Base-by-base conservation (phyloP, 92 coral and sea anemone species). In the Epizoanthus scotinus region DNA sequence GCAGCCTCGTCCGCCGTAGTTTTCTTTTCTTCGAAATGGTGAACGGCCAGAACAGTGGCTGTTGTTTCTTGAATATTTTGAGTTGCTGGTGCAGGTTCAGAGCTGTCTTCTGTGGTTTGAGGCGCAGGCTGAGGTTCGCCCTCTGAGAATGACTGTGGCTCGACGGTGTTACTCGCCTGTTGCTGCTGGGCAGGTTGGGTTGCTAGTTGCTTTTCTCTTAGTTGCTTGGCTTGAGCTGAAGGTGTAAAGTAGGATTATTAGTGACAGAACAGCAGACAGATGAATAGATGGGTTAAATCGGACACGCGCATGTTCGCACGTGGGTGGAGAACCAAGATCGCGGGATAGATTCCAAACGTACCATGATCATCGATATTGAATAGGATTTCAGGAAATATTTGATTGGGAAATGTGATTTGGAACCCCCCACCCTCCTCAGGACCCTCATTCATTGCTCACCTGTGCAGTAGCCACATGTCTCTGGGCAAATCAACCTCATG, bases 401-500 rank as follows among this genome's bases (percentile, higher is more conserved):
- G n/a, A n/a, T n/a, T n/a, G n/a, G n/a, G n/a, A n/a, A n/a, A n/a
- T n/a, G n/a, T n/a, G n/a, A n/a, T n/a, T n/a, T n/a, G n/a, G n/a
- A n/a, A n/a, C n/a, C n/a, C n/a, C n/a, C n/a, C n/a, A n/a, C n/a
- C n/a, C n/a, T n/a, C n/a, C n/a, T n/a, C n/a, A n/a, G n/a, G n/a
- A n/a, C n/a, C n/a, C n/a, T n/a, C n/a, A 21, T 59, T 13, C 52
- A 9, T 44, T 44, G 9, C 52, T 72, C 83, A 90, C 97, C 97
- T 15, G 57, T 49, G 79, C 97, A 92, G 14, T 61, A 44, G 71
- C 88, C 86, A 42, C 97, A 92, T 15, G 92, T 85, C 83, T 87
- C 66, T 12, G 97, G 83, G 66, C 97, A 92, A 80, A 92, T 89
- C 8, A 92, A 70, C 31, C 63, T 73, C 97, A 92, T 92, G 82